Percentiles rank a stretch among this genome's conserved stretches.
These are phyloP conservation scores for Minunthozetes semirufus DNA, from an alignment of 2,888 invertebrate genomes.

Conservation along the genomic window DNA sequence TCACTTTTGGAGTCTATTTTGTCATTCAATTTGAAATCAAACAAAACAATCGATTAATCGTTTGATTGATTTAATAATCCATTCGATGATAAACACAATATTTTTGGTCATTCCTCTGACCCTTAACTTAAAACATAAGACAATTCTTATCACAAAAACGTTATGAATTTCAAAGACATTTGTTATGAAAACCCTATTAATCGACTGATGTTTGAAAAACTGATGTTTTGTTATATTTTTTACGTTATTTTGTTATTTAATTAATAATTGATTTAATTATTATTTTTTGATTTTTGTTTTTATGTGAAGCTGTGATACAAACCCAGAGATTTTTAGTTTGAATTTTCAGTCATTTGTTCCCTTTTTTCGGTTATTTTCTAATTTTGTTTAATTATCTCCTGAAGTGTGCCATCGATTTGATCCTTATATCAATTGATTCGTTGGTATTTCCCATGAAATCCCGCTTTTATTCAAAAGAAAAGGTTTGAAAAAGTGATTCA, in stretches of 20 bases:
- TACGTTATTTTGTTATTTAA: not conserved
- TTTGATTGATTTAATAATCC: too few species aligned
- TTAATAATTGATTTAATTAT: not conserved
- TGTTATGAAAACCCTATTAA: not conserved
- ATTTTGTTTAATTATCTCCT: not conserved
- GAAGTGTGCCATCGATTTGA: too few species aligned
- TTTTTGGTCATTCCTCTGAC: too few species aligned
- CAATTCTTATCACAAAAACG: too few species aligned
- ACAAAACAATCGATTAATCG: not conserved
- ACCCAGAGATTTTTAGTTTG: not conserved
- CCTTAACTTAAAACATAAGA: too few species aligned
- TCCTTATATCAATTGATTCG: too few species aligned
- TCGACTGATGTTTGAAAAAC: not conserved
- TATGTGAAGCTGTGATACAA: conserved; percentile 3
- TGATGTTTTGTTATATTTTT: not conserved
- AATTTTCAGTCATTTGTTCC: not conserved
- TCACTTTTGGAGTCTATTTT: not conserved
- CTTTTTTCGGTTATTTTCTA: not conserved
- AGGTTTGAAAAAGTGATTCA: not conserved
- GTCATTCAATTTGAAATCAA: not conserved
- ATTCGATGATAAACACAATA: too few species aligned
- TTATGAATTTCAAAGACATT: not conserved
- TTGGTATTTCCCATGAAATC: too few species aligned
- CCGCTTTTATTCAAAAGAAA: too few species aligned
- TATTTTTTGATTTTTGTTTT: not conserved